A percentile compares a stretch with the other conserved stretches of the same genome.
phyloP scores from a whole-genome alignment of 1,140 invertebrate genomes.

The Eurosta solidaginis region DNA sequence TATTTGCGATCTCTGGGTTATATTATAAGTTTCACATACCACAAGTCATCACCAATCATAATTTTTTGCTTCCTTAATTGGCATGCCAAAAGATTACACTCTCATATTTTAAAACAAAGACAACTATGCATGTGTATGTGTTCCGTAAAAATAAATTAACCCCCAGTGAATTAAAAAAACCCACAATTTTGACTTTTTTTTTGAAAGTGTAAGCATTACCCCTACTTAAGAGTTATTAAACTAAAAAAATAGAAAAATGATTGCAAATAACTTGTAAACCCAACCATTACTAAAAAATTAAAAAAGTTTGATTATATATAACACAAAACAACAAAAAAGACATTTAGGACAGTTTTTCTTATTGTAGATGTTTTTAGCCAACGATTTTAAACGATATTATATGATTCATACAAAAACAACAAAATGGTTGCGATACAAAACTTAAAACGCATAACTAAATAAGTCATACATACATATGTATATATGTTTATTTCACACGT shows the following conservation, averaged over 20 bases:
- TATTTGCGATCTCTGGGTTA: too few species aligned
- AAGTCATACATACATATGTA: neutral
- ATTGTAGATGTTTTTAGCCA: conserved; percentile 29
- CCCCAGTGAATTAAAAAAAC: too few species aligned
- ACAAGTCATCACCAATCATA: too few species aligned
- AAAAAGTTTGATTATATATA: neutral
- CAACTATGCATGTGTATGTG: neutral
- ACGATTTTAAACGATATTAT: conserved; percentile 24
- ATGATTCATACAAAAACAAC: neutral
- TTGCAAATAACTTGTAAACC: neutral
- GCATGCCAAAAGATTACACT: too few species aligned
- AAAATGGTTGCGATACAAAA: neutral
- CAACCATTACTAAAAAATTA: neutral
- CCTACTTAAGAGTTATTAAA: neutral
- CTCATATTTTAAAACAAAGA: too few species aligned
- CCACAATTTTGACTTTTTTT: too few species aligned
- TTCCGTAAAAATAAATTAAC: conserved; percentile 10
- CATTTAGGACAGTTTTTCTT: conserved; percentile 7
- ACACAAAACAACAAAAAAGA: neutral
- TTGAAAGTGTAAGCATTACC: neutral
- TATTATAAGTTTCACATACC: too few species aligned
- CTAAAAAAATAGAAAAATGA: neutral
- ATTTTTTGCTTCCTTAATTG: too few species aligned
- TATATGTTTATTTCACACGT: neutral
- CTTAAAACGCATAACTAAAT: too few species aligned